A percentile compares a stretch with the other conserved stretches of the same genome.
phyloP scores from a whole-genome alignment of 92 coral and sea anemone species.

The Bergia puertoricense region DNA sequence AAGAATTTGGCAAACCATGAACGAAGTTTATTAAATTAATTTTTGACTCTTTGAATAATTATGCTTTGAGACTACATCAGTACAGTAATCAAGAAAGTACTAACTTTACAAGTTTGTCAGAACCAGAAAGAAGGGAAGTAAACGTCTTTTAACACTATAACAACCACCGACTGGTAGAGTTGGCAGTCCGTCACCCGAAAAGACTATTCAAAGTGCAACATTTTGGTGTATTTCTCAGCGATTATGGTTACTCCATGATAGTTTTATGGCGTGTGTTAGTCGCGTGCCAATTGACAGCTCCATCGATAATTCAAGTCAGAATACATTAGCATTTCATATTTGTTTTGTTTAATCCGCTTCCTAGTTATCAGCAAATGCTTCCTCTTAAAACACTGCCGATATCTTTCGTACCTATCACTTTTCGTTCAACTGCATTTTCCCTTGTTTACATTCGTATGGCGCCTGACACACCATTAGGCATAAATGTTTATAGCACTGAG shows the following conservation, averaged over 20 bases:
- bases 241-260: not conserved
- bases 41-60: slow-evolving; percentile 8
- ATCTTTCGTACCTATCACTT: slow-evolving; percentile 28
- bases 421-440: slow-evolving; percentile 18
- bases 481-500: not conserved
- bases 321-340: slow-evolving; percentile 37
- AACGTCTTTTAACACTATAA: not conserved
- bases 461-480: slow-evolving; percentile 22
- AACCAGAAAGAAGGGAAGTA: not conserved
- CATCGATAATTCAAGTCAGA: slow-evolving; percentile 21
- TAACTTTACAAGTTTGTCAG: not conserved
- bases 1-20: not conserved
- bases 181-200: not conserved
- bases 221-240: not conserved
- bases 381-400: slow-evolving; percentile 43
- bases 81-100: not conserved
- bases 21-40: slow-evolving; percentile 18
- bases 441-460: slow-evolving; percentile 38
- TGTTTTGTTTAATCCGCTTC: slow-evolving; percentile 47
- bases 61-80: slow-evolving; percentile 13
- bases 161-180: not conserved
- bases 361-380: slow-evolving; percentile 43
- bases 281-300: slow-evolving; percentile 33
- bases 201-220: not conserved
- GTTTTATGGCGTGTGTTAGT: not conserved